Percentiles rank a stretch among this genome's conserved stretches.
These are phyloP conservation scores for Cryptops parisi DNA, from an alignment of 2,888 invertebrate species.

Conservation along the genomic window DNA sequence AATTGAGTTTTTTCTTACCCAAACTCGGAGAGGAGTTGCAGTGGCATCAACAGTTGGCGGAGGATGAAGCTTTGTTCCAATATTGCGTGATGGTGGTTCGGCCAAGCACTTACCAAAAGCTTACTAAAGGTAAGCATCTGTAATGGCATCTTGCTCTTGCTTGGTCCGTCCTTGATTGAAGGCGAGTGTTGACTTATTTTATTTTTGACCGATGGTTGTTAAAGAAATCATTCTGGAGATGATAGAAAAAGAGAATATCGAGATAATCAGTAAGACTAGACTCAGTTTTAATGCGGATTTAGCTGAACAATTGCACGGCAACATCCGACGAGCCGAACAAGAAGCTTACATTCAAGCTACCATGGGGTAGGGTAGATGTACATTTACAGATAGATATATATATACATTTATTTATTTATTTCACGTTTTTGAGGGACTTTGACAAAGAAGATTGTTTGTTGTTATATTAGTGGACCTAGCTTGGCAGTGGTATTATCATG, in stretches of 20 bases:
- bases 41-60: background rate
- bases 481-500: background rate
- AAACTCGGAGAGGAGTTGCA: background rate
- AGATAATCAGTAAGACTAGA: background rate
- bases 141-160: background rate
- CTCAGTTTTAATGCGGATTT: background rate
- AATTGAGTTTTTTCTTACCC: constrained; percentile 2
- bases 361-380: background rate
- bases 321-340: background rate
- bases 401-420: too few species aligned
- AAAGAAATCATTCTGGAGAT: background rate
- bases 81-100: background rate
- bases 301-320: background rate
- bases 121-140: background rate
- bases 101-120: background rate
- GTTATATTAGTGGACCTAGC: background rate
- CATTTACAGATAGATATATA: too few species aligned
- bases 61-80: background rate
- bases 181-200: background rate
- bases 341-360: background rate
- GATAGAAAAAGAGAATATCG: background rate
- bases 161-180: background rate
- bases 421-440: background rate
- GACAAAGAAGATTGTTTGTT: background rate
- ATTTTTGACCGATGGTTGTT: background rate